phyloP scores from a whole-genome alignment of 1,140 invertebrate genomes.

The Protaetia brevitarsis region DNA sequence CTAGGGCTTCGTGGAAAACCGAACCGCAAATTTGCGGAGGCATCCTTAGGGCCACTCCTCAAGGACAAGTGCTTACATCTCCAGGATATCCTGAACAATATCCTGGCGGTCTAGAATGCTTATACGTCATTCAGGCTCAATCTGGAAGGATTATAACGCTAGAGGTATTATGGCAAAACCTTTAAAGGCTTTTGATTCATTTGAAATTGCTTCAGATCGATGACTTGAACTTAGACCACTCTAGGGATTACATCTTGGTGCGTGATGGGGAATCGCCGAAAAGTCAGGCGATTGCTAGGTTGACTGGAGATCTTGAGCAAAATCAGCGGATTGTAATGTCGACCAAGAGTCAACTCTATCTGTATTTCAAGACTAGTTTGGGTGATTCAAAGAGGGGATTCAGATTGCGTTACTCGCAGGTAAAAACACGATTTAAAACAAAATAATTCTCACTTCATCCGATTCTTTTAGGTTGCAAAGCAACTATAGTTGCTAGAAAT shows the following conservation, averaged over 20 bases:
- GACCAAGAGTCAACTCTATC: constrained; percentile 82
- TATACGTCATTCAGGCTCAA: constrained; percentile 88
- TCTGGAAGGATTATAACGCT: constrained; percentile 83
- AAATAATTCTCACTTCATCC: background rate
- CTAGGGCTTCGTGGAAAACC: constrained; percentile 85
- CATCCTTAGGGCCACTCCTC: constrained; percentile 73
- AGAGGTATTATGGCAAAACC: constrained; percentile 52
- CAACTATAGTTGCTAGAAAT: constrained; percentile 74
- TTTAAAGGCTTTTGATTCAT: background rate
- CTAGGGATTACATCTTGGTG: constrained; percentile 83
- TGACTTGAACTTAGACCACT: constrained; percentile 82
- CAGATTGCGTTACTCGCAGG: constrained; percentile 83
- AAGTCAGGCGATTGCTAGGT: constrained; percentile 73
- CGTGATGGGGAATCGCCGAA: constrained; percentile 86
- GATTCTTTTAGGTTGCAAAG: constrained; percentile 61
- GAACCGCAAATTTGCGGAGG: constrained; percentile 88
- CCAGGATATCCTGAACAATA: constrained; percentile 90
- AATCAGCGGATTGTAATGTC: constrained; percentile 87
- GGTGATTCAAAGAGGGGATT: constrained; percentile 89
- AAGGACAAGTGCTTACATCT: constrained; percentile 79
- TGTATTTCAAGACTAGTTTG: constrained; percentile 89
- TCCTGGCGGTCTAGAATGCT: constrained; percentile 90
- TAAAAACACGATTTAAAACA: constrained; percentile 37
- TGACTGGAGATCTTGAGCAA: constrained; percentile 74
- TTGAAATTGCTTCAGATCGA: constrained; percentile 58